phyloP scores from a whole-genome alignment of 2,888 invertebrate species.

The Hyles lineata region DNA sequence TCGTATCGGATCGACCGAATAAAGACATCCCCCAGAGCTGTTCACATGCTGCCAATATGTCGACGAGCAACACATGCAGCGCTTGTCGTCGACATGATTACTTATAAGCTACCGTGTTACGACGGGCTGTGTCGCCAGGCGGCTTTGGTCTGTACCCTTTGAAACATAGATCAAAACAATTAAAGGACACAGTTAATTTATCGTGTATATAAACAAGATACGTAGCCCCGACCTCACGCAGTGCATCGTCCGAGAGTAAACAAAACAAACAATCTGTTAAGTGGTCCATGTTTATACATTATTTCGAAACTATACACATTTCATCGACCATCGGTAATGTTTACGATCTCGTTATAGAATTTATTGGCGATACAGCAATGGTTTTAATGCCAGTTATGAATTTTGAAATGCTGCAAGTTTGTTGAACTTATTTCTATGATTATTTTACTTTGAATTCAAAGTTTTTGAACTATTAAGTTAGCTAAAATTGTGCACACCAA shows the following conservation, averaged over 20 bases:
- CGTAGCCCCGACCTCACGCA: constrained; percentile 5
- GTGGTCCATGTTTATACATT: constrained; percentile 1
- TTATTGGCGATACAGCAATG: constrained; percentile 12
- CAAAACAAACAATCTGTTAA: constrained; percentile 3
- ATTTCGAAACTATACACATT: constrained; percentile 9
- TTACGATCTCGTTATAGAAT: constrained; percentile 8
- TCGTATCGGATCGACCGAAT: too few species aligned
- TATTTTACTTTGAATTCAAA: neutral
- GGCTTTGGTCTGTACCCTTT: too few species aligned
- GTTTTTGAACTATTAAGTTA: too few species aligned
- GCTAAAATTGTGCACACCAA: too few species aligned
- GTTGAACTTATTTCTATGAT: neutral
- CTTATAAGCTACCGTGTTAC: too few species aligned
- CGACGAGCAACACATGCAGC: too few species aligned
- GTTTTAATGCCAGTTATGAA: constrained; percentile 5
- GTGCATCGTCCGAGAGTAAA: constrained; percentile 5
- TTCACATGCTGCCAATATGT: too few species aligned
- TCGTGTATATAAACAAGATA: neutral
- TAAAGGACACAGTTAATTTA: constrained; percentile 7
- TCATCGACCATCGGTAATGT: neutral
- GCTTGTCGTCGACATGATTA: too few species aligned
- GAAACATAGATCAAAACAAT: neutral
- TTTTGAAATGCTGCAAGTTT: neutral
- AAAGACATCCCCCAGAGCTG: too few species aligned
- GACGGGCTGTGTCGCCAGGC: too few species aligned